These are phyloP conservation scores for Volucella inflata DNA, from an alignment of 2,888 invertebrate species.

Conservation along the genomic window DNA sequence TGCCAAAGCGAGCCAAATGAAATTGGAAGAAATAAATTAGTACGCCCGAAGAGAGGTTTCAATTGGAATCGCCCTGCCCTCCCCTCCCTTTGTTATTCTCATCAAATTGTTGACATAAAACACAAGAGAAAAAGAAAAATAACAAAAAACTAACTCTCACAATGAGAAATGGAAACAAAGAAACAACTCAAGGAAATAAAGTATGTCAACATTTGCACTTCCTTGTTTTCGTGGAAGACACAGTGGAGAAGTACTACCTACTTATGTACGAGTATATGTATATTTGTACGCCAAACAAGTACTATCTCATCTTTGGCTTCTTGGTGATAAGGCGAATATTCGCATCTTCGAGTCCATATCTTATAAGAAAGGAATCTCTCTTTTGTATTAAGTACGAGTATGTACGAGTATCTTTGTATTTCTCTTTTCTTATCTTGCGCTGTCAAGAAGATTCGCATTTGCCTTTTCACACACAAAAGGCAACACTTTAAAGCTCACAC, in stretches of 20 bases:
- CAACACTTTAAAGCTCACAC: slow-evolving; percentile 38
- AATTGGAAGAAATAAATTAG: slow-evolving; percentile 61
- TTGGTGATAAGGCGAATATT: slow-evolving; percentile 35
- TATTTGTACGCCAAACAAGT: no score
- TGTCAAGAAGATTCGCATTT: slow-evolving; percentile 37
- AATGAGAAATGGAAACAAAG: slow-evolving; percentile 66
- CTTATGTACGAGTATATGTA: no score
- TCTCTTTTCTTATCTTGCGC: slow-evolving; percentile 36
- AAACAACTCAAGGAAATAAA: slow-evolving; percentile 62
- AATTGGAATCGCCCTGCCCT: slow-evolving; percentile 34
- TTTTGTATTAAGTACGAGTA: not conserved
- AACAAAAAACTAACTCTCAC: slow-evolving; percentile 48
- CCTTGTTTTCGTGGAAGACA: slow-evolving; percentile 38
- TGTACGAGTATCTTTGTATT: not conserved
- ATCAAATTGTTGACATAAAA: slow-evolving; percentile 60
- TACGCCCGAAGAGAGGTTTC: slow-evolving; percentile 8
- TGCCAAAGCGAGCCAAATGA: not conserved
- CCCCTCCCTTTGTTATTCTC: not conserved
- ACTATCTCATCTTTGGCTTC: not conserved
- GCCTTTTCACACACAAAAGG: slow-evolving; percentile 32
- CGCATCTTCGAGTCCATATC: slow-evolving; percentile 38
- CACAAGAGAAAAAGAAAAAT: slow-evolving; percentile 53
- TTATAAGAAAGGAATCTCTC: slow-evolving; percentile 47
- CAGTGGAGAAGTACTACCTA: slow-evolving; percentile 16
- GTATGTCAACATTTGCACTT: slow-evolving; percentile 73